A percentile compares a stretch with the other conserved stretches of the same genome.
These are phyloP conservation scores for Proterorhinus semilunaris DNA, from an alignment of 2,113 vertebrate genomes.

Conservation along the genomic window DNA sequence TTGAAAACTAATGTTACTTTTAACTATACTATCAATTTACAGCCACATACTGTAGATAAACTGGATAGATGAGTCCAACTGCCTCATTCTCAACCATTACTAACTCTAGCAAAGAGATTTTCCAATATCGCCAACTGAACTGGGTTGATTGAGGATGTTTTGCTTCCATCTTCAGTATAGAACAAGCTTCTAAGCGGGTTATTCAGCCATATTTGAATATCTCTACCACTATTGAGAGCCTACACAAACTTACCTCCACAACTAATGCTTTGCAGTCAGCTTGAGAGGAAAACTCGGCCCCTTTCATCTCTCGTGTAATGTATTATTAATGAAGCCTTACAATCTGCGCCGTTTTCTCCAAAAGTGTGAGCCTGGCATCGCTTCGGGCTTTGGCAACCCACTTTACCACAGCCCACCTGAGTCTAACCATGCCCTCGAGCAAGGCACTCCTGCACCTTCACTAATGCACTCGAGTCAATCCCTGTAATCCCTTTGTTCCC, in stretches of 20 bases:
- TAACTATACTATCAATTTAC: too few species aligned
- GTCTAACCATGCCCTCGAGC: conserved; percentile 3
- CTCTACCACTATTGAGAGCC: too few species aligned
- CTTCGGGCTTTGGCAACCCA: conserved; percentile 1
- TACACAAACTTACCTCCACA: neutral
- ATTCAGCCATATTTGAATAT: too few species aligned
- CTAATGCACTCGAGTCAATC: neutral
- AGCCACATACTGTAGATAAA: too few species aligned
- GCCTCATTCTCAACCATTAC: too few species aligned
- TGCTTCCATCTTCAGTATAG: too few species aligned
- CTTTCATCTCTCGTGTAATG: neutral
- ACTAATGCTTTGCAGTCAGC: neutral
- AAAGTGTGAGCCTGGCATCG: conserved; percentile 1
- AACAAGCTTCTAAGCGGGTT: too few species aligned
- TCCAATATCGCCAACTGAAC: too few species aligned
- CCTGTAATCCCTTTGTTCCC: neutral
- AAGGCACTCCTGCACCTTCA: neutral
- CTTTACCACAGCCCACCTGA: neutral
- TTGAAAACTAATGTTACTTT: too few species aligned
- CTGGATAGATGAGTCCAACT: too few species aligned
- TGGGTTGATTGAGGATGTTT: too few species aligned
- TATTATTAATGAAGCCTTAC: conserved; percentile 1
- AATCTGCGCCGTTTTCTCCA: neutral
- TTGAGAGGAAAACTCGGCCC: neutral
- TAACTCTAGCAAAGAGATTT: too few species aligned